These are phyloP conservation scores for Leuctra nigra DNA, from an alignment of 2,888 invertebrate genomes.

Conservation along the genomic window DNA sequence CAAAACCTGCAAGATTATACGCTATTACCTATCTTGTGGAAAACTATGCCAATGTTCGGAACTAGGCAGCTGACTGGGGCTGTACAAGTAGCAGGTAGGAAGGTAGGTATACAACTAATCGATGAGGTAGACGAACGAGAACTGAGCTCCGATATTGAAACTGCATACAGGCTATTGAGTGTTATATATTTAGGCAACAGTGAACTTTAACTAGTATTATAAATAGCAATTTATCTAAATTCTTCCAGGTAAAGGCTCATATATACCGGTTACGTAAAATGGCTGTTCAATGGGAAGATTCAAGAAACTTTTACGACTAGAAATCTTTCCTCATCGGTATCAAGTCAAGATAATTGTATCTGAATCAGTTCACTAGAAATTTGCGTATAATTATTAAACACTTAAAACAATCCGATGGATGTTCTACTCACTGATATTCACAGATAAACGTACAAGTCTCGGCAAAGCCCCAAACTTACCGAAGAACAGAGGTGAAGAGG, in stretches of 20 bases:
- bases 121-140: conserved; percentile 16
- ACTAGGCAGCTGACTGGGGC: conserved; percentile 6
- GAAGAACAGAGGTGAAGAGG: conserved; percentile 55
- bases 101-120: too few species aligned
- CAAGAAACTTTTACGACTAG: background rate
- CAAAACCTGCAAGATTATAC: conserved; percentile 4
- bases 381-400: background rate
- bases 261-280: conserved; percentile 24
- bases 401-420: conserved; percentile 1
- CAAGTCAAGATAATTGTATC: background rate
- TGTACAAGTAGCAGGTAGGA: too few species aligned
- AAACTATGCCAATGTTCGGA: background rate
- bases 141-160: background rate
- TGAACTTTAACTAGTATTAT: conserved; percentile 2
- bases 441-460: conserved; percentile 25
- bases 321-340: background rate
- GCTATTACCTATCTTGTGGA: too few species aligned
- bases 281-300: conserved; percentile 16
- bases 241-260: background rate
- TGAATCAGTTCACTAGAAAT: background rate
- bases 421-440: conserved; percentile 1
- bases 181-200: background rate
- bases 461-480: conserved; percentile 54
- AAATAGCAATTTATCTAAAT: background rate
- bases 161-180: background rate